Evolutionary conservation across 2,888 invertebrate species (phyloP), one percentile per base, ranked within the genome.

Genomic region (Lampropteryx suffumata): DNA sequence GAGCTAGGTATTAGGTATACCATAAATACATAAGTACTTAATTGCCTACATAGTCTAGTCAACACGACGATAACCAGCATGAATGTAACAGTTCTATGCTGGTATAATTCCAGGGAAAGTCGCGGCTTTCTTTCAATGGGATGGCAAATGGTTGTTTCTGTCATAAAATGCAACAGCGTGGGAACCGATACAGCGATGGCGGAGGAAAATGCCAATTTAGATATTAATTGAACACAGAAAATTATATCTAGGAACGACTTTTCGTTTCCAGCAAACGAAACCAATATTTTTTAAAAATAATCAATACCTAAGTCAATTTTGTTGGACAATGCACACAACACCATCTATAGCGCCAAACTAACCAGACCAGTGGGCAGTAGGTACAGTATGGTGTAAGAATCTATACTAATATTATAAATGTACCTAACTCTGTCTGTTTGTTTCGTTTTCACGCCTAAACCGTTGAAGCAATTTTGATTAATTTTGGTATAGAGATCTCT

Each of bases 111-210:
- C 42, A 49, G 52, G 55, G 61, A 59, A 59, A 61, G 56, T 55
- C 32, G 14, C 10, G 34, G 42, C 59, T 59, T 59, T 61, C 59
- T 53, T 51, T 57, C 53, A 46, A 49, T 59, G 47, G 49, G 51
- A 52, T 50, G 30, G 49, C 44, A 45, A 51, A 52, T 55, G 50
- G 37, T 30, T 34, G 34, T 52, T 50, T 49, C 49, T 57, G 46
- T 52, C 51, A 48, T 53, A 51, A n/a, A 47, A 59, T 32, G 52
- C 33, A 53, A 44, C 42, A 55, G 50, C 57, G 55, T 61, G 60
- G 47, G 60, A 61, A 58, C 51, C 40, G 34, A 50, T 53, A 34
- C 30, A 14, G 43, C 39, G 33, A 34, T 27, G 12, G 43, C 39
- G 33, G 24, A 36, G 40, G 51, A 44, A 49, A 27, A 55, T 50